Evolutionary conservation across 2,888 invertebrate genomes (phyloP), one percentile per base, ranked within the genome.

Genomic region (Drosophila cognata): DNA sequence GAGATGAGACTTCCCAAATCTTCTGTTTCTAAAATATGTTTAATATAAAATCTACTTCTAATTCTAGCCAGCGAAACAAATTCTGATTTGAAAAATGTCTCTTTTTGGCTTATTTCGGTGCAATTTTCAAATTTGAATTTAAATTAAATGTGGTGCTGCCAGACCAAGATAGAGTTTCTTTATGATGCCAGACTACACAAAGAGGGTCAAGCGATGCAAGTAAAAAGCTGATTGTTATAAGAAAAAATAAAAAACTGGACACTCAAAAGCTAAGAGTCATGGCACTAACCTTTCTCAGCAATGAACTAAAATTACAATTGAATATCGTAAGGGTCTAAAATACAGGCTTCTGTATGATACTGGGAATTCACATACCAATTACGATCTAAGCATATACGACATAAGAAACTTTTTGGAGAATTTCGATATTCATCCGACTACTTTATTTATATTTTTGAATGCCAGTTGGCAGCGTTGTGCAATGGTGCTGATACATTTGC

Each of bases 401-500:
- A 46, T 16, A 25, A 13, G 16, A 16, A 6, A 46, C 25, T 16
- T n/a, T 6, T 18, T 38, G 36, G 13, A 10, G n/a, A 64, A n/a
- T 11, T 50, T 38, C 13, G 36, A n/a, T 18, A 21, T 46, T 11
- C 18, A 4, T 6, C 7, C 16, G 11, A 31, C 21, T 10, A 11
- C 33, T 69, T 88, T 82, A 89, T 75, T 89, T 88, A 76, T 76
- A 85, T 51, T 74, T 85, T 29, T 78, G 73, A 52, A 85, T 85
- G 59, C 88, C 65, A 1, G 81, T 77, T 29, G 91, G 81, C 50
- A 83, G 33, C 10, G 77, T 80, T 5, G 92, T 88, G 31, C 92
- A 90, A 70, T 95, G 95, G 78, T 94, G 94, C 69, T 96, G 94
- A 94, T 95, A 98, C 94, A 96, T 96, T 90, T 96, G 95, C 77